phyloP scores from a whole-genome alignment of 2,888 invertebrate species.

The Galeruca laticollis region DNA sequence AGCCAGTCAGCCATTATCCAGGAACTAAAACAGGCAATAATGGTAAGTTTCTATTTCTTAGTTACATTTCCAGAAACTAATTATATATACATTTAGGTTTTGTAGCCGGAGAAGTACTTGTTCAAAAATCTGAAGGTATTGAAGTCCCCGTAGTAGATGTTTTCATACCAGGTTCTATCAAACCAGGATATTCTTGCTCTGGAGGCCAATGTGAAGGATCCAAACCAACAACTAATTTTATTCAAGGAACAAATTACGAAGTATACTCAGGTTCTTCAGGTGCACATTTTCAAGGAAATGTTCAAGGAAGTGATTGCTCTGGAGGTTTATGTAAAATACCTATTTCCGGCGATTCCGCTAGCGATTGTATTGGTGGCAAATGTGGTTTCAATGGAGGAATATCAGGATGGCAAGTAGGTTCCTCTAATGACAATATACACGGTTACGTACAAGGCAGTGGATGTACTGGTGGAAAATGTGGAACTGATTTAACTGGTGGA shows the following conservation, averaged over 20 bases:
- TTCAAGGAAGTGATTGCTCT: constrained; percentile 3
- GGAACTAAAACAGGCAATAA: background rate
- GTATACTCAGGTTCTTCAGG: constrained; percentile 8
- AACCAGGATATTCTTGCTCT: constrained; percentile 11
- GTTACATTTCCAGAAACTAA: background rate
- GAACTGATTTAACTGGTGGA: background rate
- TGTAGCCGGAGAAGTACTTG: constrained; percentile 39
- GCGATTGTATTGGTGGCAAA: background rate
- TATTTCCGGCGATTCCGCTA: background rate
- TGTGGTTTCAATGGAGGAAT: background rate
- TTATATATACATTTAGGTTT: constrained; percentile 20
- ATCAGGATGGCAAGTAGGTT: background rate
- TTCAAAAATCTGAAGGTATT: constrained; percentile 42
- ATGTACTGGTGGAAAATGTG: constrained; percentile 15
- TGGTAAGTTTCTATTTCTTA: background rate
- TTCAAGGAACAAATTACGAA: constrained; percentile 8
- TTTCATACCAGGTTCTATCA: constrained; percentile 9
- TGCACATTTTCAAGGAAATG: background rate
- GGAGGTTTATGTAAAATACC: background rate
- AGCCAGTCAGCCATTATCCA: background rate
- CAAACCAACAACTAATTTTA: background rate
- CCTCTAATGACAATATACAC: background rate
- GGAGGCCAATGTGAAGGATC: background rate
- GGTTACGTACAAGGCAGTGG: background rate
- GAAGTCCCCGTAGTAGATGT: constrained; percentile 19